Conservation (phyloP, 2,888 invertebrate species). For the Diabrotica balteata region DNA sequence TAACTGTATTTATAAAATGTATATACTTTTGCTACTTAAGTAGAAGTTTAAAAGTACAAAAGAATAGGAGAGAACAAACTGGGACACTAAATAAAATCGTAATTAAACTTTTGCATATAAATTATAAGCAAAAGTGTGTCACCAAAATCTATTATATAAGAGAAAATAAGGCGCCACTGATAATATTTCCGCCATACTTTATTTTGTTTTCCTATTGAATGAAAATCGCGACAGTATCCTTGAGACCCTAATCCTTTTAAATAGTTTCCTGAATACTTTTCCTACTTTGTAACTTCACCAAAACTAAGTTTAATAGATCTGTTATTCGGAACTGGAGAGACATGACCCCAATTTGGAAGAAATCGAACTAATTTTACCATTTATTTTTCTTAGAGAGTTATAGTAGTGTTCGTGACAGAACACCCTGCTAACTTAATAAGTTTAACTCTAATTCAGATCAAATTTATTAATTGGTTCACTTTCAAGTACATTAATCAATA, state of each 20-base stretch:
- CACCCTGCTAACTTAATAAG: neutral
- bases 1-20: too few relatives aligned
- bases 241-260: slow-evolving; percentile 36
- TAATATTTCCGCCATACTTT: slow-evolving; percentile 10
- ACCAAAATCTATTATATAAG: too few relatives aligned
- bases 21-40: too few relatives aligned
- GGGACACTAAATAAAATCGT: too few relatives aligned
- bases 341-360: slow-evolving; percentile 37
- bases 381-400: slow-evolving; percentile 9
- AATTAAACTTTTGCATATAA: too few relatives aligned
- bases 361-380: slow-evolving; percentile 32
- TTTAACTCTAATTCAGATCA: neutral
- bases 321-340: slow-evolving; percentile 41
- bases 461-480: neutral
- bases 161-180: too few relatives aligned
- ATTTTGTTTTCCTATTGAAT: slow-evolving; percentile 30
- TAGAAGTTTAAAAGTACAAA: too few relatives aligned
- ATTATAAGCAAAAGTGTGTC: too few relatives aligned
- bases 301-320: slow-evolving; percentile 40
- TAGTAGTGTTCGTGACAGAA: slow-evolving; percentile 12
- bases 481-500: neutral
- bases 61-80: too few relatives aligned
- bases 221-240: slow-evolving; percentile 28
- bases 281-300: slow-evolving; percentile 15
- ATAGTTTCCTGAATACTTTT: slow-evolving; percentile 32